Evolutionary conservation across 2,113 vertebrate genomes (phyloP), one percentile per base, ranked within the genome.

Genomic region (Triplophysa rosa): DNA sequence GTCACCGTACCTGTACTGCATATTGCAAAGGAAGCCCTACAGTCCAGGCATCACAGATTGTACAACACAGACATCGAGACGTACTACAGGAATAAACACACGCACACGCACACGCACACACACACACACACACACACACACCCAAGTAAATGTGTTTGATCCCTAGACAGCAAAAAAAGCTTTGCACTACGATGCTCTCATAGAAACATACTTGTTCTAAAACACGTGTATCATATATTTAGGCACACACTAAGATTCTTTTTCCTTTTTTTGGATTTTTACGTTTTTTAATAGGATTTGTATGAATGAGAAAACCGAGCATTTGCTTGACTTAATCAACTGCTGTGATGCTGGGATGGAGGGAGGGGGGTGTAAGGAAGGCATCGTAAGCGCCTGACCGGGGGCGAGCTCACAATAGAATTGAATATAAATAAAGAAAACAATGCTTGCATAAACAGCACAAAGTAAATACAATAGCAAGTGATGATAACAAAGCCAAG

Each of bases 21-120:
- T 92, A 92, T 92, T 93, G 90, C 91, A 89, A 93, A 92, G 92
- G 92, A 94, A 94, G 92, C 92, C 90, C 91, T 90, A 91, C 91
- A 92, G 90, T 91, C 91, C 89, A 91, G 89, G 89, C 64, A 21
- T 82, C 62, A 82, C 77, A 71, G 67, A 42, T 68, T 54, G 29
- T 67, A 70, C 45, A 40, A 23, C 70, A 62, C 82, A 73, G 61
- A 77, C 47, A 73, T 45, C 52, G 26, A 71, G 42, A 72, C 69
- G 59, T 33, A 70, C 49, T 23, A 67, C 47, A 49, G 67, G 58
- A 64, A 61, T 81, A 88, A 86, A 87, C 86, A 65, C 85, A 86
- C 86, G 87, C 87, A 86, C 85, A 89, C 86, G 65, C 88, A 84
- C 83, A 84, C 85, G 86, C 86, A 90, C 87, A 80, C 84, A 87